phyloP scores from a whole-genome alignment of 2,888 invertebrate species.

The Eupithecia centaureata region DNA sequence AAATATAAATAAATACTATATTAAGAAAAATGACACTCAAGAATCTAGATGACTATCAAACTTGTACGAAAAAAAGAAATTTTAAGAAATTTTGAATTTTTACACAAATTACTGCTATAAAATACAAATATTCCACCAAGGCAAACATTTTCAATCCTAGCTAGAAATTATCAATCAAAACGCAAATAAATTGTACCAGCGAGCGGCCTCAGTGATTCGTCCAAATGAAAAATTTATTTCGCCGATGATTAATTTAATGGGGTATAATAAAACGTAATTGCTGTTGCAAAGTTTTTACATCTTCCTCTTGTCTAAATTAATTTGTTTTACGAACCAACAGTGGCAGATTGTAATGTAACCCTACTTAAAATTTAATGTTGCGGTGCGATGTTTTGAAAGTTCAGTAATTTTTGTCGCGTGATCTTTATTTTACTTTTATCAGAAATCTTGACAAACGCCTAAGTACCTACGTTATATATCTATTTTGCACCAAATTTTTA shows the following conservation, averaged over 20 bases:
- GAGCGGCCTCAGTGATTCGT: slow-evolving; percentile 74
- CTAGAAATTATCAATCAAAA: slow-evolving; percentile 71
- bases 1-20: neutral
- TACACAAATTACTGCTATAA: neutral
- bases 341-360: slow-evolving; percentile 49
- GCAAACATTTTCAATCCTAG: slow-evolving; percentile 51
- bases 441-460: neutral
- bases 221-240: slow-evolving; percentile 83
- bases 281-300: slow-evolving; percentile 83
- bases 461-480: neutral
- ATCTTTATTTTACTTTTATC: slow-evolving; percentile 9
- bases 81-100: neutral
- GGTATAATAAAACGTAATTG: slow-evolving; percentile 81
- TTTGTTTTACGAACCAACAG: slow-evolving; percentile 66
- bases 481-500: neutral
- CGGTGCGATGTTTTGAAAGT: slow-evolving; percentile 15
- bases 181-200: slow-evolving; percentile 73
- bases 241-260: slow-evolving; percentile 83
- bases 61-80: neutral
- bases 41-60: neutral
- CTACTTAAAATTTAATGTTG: slow-evolving; percentile 41
- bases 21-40: neutral
- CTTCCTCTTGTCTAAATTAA: slow-evolving; percentile 82
- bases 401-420: neutral
- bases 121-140: slow-evolving; percentile 2